Conservation (phyloP, 2,797 vertebrate genomes). For the Poecilia wingei region DNA sequence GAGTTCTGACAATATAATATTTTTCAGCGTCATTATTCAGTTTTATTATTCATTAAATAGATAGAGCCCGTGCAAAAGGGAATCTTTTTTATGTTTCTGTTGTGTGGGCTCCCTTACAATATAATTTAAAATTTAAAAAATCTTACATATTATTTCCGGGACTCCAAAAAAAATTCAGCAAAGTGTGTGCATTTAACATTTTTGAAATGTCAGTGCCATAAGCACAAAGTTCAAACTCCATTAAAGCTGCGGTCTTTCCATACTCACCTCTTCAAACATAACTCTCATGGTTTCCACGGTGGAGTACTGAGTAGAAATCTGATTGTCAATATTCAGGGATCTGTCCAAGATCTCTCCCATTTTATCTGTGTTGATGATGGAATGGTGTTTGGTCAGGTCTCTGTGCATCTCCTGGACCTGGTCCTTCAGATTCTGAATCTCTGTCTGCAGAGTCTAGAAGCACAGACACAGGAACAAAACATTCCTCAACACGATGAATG, state of each 20-base stretch:
- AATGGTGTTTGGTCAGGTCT: slow-evolving; percentile 95
- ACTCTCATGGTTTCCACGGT: slow-evolving; percentile 87
- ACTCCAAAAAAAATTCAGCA: background rate
- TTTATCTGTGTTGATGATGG: slow-evolving; percentile 89
- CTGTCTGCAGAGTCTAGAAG: slow-evolving; percentile 85
- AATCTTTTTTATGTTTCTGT: background rate
- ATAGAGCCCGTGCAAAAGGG: background rate
- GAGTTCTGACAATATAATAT: background rate
- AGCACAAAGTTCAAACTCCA: background rate
- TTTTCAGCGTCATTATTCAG: background rate
- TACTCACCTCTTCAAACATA: slow-evolving; percentile 88
- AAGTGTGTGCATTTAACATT: background rate
- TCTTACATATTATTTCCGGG: too few relatives aligned
- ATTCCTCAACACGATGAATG: slow-evolving; percentile 16
- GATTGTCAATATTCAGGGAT: slow-evolving; percentile 86
- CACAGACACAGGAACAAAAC: slow-evolving; percentile 5
- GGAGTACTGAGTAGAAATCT: slow-evolving; percentile 84
- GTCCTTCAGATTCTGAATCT: slow-evolving; percentile 91
- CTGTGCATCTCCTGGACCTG: slow-evolving; percentile 93
- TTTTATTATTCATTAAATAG: background rate
- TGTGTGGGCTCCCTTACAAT: background rate
- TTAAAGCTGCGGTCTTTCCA: slow-evolving; percentile 22
- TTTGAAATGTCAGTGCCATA: background rate
- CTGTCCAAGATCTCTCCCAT: slow-evolving; percentile 89
- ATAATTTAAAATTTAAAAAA: background rate